A percentile compares a stretch with the other conserved stretches of the same genome.
phyloP scores from a whole-genome alignment of 2,888 invertebrate species.

The Stegophylla sp. region DNA sequence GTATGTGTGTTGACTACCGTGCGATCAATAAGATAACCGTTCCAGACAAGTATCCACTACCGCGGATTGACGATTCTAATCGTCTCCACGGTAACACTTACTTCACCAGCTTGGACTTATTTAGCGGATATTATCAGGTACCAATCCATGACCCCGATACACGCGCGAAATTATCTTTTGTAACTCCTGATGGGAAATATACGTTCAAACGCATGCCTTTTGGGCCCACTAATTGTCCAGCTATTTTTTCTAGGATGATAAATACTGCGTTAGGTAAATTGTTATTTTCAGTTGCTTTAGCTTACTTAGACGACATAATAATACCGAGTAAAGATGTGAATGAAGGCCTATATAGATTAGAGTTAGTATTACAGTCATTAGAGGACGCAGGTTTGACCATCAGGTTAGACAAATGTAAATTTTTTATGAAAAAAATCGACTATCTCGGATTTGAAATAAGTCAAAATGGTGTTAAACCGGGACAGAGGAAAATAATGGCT shows the following conservation, averaged over 20 bases:
- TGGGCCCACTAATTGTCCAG: constrained; percentile 27
- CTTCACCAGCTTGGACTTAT: constrained; percentile 27
- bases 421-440: constrained; percentile 1
- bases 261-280: constrained; percentile 10
- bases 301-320: constrained; percentile 1
- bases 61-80: constrained; percentile 13
- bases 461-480: not conserved
- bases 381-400: not conserved
- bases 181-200: constrained; percentile 14
- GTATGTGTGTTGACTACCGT: constrained; percentile 19
- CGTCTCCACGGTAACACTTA: constrained; percentile 64
- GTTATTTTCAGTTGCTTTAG: not conserved
- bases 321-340: not conserved
- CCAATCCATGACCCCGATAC: constrained; percentile 12
- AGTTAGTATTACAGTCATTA: not conserved
- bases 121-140: constrained; percentile 29
- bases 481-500: not conserved
- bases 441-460: constrained; percentile 8
- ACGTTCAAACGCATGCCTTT: constrained; percentile 15
- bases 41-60: constrained; percentile 13
- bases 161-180: constrained; percentile 20
- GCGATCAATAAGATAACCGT: not conserved
- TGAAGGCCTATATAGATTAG: not conserved
- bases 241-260: constrained; percentile 3
- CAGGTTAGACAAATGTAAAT: constrained; percentile 1